Conservation (phyloP, 2,888 invertebrate species). For the Epirrhoe tristata region DNA sequence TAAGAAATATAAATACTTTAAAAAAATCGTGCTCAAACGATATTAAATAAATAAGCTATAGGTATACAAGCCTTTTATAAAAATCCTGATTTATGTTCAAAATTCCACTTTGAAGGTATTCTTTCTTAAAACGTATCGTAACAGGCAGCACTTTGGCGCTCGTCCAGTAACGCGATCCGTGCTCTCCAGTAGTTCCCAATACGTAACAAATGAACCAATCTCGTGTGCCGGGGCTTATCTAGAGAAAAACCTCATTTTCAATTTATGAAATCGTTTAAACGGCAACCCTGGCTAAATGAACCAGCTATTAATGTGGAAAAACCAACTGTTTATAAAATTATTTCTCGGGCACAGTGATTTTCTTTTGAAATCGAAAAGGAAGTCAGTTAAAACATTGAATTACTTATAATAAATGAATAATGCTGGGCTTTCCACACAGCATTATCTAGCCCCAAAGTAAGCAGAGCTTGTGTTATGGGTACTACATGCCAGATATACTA, state of each 20-base stretch:
- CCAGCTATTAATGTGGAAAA: not conserved
- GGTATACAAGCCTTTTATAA: not conserved
- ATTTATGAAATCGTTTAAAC: not conserved
- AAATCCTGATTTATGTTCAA: not conserved
- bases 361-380: too few species aligned
- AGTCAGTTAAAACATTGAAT: too few species aligned
- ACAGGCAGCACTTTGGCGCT: conserved; percentile 47
- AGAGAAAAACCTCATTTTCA: not conserved
- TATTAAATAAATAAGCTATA: not conserved
- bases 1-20: too few species aligned
- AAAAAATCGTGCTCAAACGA: not conserved
- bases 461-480: too few species aligned
- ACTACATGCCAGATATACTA: too few species aligned
- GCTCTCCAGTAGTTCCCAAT: conserved; percentile 14
- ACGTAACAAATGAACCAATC: conserved; percentile 28
- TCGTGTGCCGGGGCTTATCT: conserved; percentile 8
- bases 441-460: too few species aligned
- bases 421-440: too few species aligned
- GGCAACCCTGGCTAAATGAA: not conserved
- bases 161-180: conserved; percentile 43
- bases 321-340: not conserved
- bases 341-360: too few species aligned
- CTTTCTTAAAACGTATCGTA: conserved; percentile 33
- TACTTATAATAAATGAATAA: too few species aligned
- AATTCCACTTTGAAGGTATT: not conserved